phyloP scores from a whole-genome alignment of 2,888 invertebrate species.

The Campaea margaritaria region DNA sequence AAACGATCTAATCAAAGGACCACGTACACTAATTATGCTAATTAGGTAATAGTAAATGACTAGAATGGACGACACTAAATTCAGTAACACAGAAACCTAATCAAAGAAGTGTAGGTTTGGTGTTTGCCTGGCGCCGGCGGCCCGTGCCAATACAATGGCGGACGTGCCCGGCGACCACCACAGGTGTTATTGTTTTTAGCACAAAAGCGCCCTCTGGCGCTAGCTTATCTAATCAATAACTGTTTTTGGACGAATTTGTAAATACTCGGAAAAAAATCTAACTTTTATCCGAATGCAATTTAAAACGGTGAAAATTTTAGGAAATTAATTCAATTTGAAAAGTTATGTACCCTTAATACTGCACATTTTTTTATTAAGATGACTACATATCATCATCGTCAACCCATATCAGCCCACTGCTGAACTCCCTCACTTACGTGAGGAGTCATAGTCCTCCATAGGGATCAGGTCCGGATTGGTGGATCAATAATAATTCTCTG shows the following conservation, averaged over 20 bases:
- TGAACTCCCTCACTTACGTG: too few species aligned
- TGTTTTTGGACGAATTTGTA: background rate
- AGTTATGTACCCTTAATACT: too few species aligned
- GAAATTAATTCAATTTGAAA: too few species aligned
- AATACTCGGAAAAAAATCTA: background rate
- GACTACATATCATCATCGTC: too few species aligned
- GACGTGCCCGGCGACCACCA: slow-evolving; percentile 7
- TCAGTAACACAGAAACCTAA: background rate
- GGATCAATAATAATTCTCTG: too few species aligned
- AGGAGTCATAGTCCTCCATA: too few species aligned
- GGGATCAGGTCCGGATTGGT: too few species aligned
- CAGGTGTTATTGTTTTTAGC: slow-evolving; percentile 15
- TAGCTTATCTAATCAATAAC: slow-evolving; percentile 15
- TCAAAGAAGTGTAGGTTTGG: background rate
- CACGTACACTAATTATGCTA: too few species aligned
- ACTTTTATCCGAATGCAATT: background rate
- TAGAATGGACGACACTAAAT: background rate
- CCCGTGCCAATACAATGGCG: slow-evolving; percentile 8
- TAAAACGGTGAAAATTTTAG: too few species aligned
- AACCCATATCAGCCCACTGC: too few species aligned
- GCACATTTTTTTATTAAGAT: too few species aligned
- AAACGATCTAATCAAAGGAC: too few species aligned
- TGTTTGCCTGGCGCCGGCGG: slow-evolving; percentile 2
- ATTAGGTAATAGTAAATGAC: background rate
- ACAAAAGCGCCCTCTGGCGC: slow-evolving; percentile 7